Evolutionary conservation across 2,113 vertebrate species (phyloP).

Genomic region (Petaurus breviceps): DNA sequence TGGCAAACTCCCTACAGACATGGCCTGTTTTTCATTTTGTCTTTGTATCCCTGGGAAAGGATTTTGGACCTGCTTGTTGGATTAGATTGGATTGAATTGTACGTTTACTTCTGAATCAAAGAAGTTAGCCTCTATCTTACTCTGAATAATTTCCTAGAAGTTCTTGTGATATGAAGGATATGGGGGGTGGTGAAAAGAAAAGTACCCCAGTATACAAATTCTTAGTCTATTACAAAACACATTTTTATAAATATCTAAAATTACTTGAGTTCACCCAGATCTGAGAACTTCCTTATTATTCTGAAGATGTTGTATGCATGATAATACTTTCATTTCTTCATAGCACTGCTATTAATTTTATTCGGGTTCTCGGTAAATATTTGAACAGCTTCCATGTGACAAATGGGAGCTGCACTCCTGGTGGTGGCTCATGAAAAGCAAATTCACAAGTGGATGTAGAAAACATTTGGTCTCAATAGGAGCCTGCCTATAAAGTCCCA

Average conservation of each 20-base stretch:
- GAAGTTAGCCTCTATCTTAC: neutral
- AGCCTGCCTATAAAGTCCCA: neutral
- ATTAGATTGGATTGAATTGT: neutral
- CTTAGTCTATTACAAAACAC: neutral
- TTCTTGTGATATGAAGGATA: neutral
- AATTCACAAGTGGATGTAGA: accelerated
- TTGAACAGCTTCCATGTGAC: neutral
- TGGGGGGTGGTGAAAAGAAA: neutral
- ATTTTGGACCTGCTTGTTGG: neutral
- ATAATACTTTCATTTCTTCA: neutral
- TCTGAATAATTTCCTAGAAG: neutral
- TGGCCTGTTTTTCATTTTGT: neutral
- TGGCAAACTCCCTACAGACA: neutral
- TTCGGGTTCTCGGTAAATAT: neutral
- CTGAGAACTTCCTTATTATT: neutral
- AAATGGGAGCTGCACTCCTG: accelerated
- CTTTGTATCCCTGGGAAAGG: neutral
- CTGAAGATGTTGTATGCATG: neutral
- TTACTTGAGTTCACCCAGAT: neutral
- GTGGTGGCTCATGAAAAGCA: accelerated
- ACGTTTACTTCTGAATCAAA: neutral
- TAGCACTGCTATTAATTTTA: neutral
- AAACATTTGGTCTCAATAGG: neutral
- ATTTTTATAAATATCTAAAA: neutral
- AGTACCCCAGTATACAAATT: neutral